A percentile compares a stretch with the other conserved stretches of the same genome.
Conservation (phyloP, 2,888 invertebrate species). For the Orchesella flavescens region DNA sequence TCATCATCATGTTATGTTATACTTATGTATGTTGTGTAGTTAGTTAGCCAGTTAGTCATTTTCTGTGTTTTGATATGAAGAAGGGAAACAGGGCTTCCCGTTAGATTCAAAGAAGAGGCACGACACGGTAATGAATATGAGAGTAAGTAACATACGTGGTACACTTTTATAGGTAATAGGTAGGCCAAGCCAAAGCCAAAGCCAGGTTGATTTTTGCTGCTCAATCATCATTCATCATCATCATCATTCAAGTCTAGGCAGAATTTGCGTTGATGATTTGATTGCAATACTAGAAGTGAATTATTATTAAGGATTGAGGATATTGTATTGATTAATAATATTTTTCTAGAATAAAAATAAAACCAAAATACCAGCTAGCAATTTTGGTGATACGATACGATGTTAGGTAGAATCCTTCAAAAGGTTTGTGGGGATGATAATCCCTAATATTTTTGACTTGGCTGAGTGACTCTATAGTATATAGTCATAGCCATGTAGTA, state of each 20-base stretch:
- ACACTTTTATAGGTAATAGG: not conserved
- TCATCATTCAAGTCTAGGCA: not conserved
- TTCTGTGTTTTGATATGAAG: not conserved
- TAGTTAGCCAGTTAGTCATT: too few relatives aligned
- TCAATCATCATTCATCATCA: not conserved
- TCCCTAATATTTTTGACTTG: not conserved
- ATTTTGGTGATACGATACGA: not conserved
- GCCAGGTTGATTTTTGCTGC: not conserved
- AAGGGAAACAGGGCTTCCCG: constrained; percentile 44
- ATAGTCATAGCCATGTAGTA: too few relatives aligned
- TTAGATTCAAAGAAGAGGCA: constrained; percentile 16
- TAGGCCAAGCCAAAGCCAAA: too few relatives aligned
- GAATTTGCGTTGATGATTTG: not conserved
- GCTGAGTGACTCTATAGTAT: too few relatives aligned
- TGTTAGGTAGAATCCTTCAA: not conserved
- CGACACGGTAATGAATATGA: not conserved
- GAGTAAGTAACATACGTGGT: too few relatives aligned
- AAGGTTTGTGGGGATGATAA: not conserved
- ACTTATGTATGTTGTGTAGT: too few relatives aligned
- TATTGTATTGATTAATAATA: too few relatives aligned
- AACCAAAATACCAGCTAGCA: not conserved
- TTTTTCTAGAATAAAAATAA: too few relatives aligned
- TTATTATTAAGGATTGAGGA: too few relatives aligned
- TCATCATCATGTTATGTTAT: not conserved
- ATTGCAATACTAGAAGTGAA: not conserved